Evolutionary conservation across 2,888 invertebrate genomes (phyloP).

Genomic region (Nysson spinosus): DNA sequence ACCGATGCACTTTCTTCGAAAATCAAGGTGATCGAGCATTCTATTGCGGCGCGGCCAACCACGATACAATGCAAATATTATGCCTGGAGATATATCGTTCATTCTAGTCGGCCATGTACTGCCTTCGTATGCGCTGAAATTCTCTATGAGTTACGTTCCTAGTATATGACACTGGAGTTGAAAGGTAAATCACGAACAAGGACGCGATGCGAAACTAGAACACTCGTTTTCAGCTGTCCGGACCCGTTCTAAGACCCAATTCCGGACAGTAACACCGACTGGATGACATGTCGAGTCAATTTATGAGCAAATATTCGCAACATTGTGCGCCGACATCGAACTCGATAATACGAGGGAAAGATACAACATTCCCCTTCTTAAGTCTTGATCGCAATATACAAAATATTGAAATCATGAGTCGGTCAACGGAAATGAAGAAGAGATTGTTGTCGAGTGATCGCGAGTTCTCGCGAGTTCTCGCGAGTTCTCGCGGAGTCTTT

Average conservation of each 20-base stretch:
- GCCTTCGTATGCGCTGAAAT: no score
- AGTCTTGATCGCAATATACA: no score
- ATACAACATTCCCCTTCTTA: no score
- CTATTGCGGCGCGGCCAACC: background rate
- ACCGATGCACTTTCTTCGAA: background rate
- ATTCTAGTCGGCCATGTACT: slow-evolving; percentile 17
- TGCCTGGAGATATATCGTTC: background rate
- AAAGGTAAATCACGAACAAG: slow-evolving; percentile 63
- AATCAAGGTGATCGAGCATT: background rate
- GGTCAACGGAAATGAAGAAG: no score
- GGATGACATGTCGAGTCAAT: slow-evolving; percentile 10
- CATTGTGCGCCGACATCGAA: background rate
- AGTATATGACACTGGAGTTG: slow-evolving; percentile 38
- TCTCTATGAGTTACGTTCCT: slow-evolving; percentile 42
- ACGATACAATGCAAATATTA: background rate
- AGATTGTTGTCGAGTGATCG: slow-evolving; percentile 9
- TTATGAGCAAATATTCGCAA: background rate
- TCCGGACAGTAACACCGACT: slow-evolving; percentile 19
- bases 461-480: slow-evolving; percentile 10
- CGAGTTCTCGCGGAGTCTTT: slow-evolving; percentile 13
- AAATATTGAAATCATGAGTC: no score
- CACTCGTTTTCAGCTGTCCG: slow-evolving; percentile 45
- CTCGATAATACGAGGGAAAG: background rate
- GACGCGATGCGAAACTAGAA: slow-evolving; percentile 61
- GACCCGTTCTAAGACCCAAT: slow-evolving; percentile 52